Conservation (phyloP, 2,797 vertebrate species). For the Gouania willdenowi region DNA sequence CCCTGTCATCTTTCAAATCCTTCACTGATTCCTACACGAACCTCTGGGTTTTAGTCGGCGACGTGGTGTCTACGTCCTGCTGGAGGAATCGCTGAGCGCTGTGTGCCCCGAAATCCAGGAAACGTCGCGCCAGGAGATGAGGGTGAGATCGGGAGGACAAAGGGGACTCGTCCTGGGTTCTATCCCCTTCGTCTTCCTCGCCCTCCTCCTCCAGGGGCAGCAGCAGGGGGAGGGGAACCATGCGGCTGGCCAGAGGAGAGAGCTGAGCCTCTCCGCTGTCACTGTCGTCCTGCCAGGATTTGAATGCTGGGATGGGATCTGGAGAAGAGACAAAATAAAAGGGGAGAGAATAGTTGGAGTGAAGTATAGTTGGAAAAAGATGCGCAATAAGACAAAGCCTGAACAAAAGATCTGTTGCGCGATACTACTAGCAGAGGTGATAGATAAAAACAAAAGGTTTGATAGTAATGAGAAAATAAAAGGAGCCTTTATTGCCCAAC, state of each 20-base stretch:
- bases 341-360: not conserved
- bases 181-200: slow-evolving; percentile 45
- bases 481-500: too few species aligned
- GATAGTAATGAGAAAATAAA: too few species aligned
- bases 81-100: slow-evolving; percentile 88
- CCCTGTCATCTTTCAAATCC: too few species aligned
- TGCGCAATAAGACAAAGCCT: too few species aligned
- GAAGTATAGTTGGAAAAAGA: too few species aligned
- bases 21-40: slow-evolving; percentile 28
- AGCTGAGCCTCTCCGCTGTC: slow-evolving; percentile 94
- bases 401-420: too few species aligned
- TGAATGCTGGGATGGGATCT: slow-evolving; percentile 94
- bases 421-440: too few species aligned
- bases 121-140: slow-evolving; percentile 83
- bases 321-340: slow-evolving; percentile 15
- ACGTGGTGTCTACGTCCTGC: slow-evolving; percentile 83
- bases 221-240: slow-evolving; percentile 83
- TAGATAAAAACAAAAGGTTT: too few species aligned
- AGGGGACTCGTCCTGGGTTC: slow-evolving; percentile 41
- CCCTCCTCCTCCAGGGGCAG: slow-evolving; percentile 84
- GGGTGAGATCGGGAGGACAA: slow-evolving; percentile 75
- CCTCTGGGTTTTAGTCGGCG: slow-evolving; percentile 90
- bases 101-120: slow-evolving; percentile 89
- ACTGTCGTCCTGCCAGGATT: slow-evolving; percentile 94
- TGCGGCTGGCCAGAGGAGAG: slow-evolving; percentile 91